Evolutionary conservation across 2,797 vertebrate species (phyloP).

Genomic region (Neosilurus hyrtlii): DNA sequence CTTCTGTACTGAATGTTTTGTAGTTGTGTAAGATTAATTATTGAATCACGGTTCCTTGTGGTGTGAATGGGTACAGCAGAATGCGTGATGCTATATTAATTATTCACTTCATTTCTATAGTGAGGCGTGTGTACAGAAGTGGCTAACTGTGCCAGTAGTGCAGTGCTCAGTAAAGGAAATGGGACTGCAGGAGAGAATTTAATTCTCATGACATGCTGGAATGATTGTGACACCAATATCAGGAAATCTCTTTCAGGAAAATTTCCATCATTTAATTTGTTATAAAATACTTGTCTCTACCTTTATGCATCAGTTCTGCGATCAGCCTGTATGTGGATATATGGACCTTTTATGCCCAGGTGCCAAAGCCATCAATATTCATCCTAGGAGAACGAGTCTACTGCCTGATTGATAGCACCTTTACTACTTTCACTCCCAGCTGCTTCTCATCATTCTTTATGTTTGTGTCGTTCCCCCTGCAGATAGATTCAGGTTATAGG

Average conservation of each 20-base stretch:
- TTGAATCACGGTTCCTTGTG: neutral
- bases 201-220: slow-evolving; percentile 52
- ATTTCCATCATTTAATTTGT: slow-evolving; percentile 4
- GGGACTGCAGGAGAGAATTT: slow-evolving; percentile 56
- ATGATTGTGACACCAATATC: slow-evolving; percentile 57
- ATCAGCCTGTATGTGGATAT: neutral
- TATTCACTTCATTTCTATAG: slow-evolving; percentile 15
- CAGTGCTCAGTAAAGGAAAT: slow-evolving; percentile 40
- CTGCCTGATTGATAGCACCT: slow-evolving; percentile 30
- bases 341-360: slow-evolving; percentile 7
- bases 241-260: neutral
- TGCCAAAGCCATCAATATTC: slow-evolving; percentile 28
- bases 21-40: neutral
- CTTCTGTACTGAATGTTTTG: neutral
- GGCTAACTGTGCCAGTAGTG: slow-evolving; percentile 21
- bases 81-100: neutral
- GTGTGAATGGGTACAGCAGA: slow-evolving; percentile 1
- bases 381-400: slow-evolving; percentile 20
- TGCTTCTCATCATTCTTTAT: slow-evolving; percentile 26
- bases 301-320: slow-evolving; percentile 3
- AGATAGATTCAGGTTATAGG: slow-evolving; percentile 4
- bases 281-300: slow-evolving; percentile 47
- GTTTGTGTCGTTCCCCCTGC: slow-evolving; percentile 11
- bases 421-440: slow-evolving; percentile 3
- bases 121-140: neutral